These are phyloP conservation scores for Aphidius colemani DNA, from an alignment of 2,888 invertebrate species.

Conservation along the genomic window DNA sequence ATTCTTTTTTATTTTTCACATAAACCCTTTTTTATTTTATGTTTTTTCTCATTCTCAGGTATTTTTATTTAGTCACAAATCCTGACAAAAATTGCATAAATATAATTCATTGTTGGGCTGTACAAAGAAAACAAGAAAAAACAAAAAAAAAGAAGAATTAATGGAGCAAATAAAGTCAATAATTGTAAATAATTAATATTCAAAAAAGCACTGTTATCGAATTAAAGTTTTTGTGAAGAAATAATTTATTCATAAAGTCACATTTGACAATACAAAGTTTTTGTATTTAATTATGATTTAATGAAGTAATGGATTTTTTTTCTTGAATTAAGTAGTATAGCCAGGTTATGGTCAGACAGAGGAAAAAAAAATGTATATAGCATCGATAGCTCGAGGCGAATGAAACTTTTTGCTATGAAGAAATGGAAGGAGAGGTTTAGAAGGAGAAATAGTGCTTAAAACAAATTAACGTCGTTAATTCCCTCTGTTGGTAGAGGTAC, in stretches of 20 bases:
- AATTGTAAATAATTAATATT: no score
- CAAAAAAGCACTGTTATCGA: no score
- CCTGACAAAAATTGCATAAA: slow-evolving; percentile 27
- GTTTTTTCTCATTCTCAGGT: slow-evolving; percentile 9
- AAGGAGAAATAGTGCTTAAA: slow-evolving; percentile 40
- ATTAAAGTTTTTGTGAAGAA: no score
- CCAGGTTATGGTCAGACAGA: no score
- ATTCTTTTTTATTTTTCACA: slow-evolving; percentile 21
- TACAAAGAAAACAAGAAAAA: neutral
- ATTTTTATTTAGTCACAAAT: slow-evolving; percentile 28
- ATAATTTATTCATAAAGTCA: no score
- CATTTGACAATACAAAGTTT: no score
- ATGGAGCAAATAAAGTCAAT: no score
- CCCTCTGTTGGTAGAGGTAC: slow-evolving; percentile 31
- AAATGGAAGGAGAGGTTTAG: slow-evolving; percentile 7
- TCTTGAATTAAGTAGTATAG: no score
- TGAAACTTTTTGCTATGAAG: slow-evolving; percentile 36
- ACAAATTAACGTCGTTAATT: slow-evolving; percentile 53
- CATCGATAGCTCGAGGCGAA: slow-evolving; percentile 37
- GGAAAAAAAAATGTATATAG: slow-evolving; percentile 26
- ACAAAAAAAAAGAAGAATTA: no score
- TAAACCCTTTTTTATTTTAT: slow-evolving; percentile 6
- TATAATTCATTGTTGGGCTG: neutral
- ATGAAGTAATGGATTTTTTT: no score
- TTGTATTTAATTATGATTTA: no score